phyloP scores from a whole-genome alignment of 2,113 vertebrate species.

The Vulpes ferrilata region DNA sequence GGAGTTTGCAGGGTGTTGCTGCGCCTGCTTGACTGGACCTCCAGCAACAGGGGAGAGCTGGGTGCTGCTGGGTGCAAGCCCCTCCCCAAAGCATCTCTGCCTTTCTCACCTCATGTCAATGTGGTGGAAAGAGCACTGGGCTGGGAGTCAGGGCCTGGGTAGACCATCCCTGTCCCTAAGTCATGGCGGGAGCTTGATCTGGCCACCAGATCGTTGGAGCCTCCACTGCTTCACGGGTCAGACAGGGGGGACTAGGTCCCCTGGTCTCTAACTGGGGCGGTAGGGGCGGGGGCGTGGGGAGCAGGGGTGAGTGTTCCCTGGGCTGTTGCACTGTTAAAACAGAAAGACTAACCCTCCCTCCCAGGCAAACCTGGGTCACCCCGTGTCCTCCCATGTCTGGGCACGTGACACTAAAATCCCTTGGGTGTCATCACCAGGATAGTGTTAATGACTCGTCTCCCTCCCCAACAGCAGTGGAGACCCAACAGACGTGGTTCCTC shows the following conservation, averaged over 20 bases:
- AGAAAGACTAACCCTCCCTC: background rate
- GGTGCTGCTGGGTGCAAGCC: no score
- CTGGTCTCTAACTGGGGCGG: background rate
- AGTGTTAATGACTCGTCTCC: background rate
- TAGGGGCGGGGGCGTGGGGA: rapidly evolving
- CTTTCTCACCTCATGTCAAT: background rate
- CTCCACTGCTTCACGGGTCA: background rate
- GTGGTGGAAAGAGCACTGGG: background rate
- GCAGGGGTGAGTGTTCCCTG: background rate
- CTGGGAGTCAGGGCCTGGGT: background rate
- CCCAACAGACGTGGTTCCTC: background rate
- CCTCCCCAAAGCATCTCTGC: background rate
- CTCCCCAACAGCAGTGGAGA: background rate
- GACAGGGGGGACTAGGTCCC: background rate
- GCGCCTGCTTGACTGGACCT: background rate
- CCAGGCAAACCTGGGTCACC: background rate
- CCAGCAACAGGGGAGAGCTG: background rate
- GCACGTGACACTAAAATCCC: background rate
- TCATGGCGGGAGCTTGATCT: background rate
- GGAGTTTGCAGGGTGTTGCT: background rate
- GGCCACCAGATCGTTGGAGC: background rate
- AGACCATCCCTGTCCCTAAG: background rate
- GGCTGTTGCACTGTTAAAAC: background rate
- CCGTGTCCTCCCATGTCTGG: background rate
- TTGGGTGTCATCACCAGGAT: background rate